Conservation (phyloP, 1,140 invertebrate species). For the Dendroctonus ponderosae region DNA sequence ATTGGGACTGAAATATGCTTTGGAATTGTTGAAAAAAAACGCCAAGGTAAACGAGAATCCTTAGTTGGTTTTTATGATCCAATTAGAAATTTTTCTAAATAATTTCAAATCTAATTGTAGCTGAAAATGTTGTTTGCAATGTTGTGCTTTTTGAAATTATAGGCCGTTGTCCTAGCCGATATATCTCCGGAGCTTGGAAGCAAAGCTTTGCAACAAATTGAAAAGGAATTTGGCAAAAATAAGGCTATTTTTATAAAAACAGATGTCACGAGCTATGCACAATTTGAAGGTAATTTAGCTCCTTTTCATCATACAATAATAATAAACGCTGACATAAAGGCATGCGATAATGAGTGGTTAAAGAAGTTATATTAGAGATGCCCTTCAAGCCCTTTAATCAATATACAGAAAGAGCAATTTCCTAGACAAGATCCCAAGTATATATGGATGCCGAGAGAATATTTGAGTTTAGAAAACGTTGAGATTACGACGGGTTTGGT, state of each 20-base stretch:
- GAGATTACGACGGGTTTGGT: too few relatives aligned
- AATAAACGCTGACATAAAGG: too few relatives aligned
- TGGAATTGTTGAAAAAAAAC: slow-evolving; percentile 66
- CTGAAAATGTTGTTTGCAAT: too few relatives aligned
- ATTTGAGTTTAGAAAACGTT: too few relatives aligned
- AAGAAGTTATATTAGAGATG: too few relatives aligned
- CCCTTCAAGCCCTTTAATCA: too few relatives aligned
- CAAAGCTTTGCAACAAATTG: slow-evolving; percentile 37
- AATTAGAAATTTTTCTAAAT: too few relatives aligned
- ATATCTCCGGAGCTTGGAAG: slow-evolving; percentile 33
- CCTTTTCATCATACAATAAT: not conserved
- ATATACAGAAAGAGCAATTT: too few relatives aligned
- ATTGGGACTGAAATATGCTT: slow-evolving; percentile 65
- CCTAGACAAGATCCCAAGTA: too few relatives aligned
- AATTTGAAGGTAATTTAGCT: slow-evolving; percentile 36
- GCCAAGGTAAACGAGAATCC: slow-evolving; percentile 62
- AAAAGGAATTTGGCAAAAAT: slow-evolving; percentile 41
- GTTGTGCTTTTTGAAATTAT: not conserved
- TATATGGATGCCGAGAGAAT: too few relatives aligned
- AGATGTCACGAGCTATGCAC: slow-evolving; percentile 30
- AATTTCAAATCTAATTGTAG: too few relatives aligned
- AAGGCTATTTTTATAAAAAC: slow-evolving; percentile 30
- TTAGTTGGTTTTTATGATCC: not conserved
- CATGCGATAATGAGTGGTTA: too few relatives aligned
- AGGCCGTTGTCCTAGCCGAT: slow-evolving; percentile 45